Evolutionary conservation across 1,140 invertebrate species (phyloP).

Genomic region (Telenomus remus): DNA sequence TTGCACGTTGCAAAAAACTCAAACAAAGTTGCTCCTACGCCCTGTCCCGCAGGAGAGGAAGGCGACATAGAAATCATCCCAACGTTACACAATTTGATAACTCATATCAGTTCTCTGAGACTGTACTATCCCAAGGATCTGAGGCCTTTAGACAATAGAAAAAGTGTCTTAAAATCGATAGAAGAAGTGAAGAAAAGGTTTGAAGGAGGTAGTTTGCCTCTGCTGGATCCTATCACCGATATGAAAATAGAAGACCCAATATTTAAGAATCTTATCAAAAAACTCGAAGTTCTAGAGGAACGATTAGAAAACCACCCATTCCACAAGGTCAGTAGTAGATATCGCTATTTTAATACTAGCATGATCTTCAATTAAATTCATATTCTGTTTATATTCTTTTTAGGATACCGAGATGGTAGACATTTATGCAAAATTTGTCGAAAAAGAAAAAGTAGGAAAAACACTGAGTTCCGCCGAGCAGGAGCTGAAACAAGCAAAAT

Average conservation of each 20-base stretch:
- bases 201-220: constrained; percentile 84
- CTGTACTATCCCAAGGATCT: constrained; percentile 95
- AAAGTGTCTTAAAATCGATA: constrained; percentile 90
- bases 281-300: constrained; percentile 88
- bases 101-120: constrained; percentile 91
- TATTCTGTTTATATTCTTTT: constrained; percentile 76
- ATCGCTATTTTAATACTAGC: neutral
- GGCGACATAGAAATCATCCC: constrained; percentile 94
- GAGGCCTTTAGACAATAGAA: constrained; percentile 86
- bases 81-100: constrained; percentile 87
- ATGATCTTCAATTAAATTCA: neutral
- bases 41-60: constrained; percentile 80
- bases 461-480: constrained; percentile 81
- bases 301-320: constrained; percentile 89
- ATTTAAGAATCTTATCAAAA: constrained; percentile 87
- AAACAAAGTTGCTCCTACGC: constrained; percentile 77
- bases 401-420: constrained; percentile 83
- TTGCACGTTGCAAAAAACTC: constrained; percentile 83
- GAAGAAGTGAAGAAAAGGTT: constrained; percentile 94
- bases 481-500: constrained; percentile 92
- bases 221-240: constrained; percentile 95
- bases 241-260: constrained; percentile 94
- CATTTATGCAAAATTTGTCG: constrained; percentile 84
- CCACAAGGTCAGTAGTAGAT: constrained; percentile 80
- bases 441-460: constrained; percentile 81